Percentiles rank a stretch among this genome's conserved stretches.
phyloP scores from a whole-genome alignment of 2,888 invertebrate genomes.

The Entomobrya proxima region DNA sequence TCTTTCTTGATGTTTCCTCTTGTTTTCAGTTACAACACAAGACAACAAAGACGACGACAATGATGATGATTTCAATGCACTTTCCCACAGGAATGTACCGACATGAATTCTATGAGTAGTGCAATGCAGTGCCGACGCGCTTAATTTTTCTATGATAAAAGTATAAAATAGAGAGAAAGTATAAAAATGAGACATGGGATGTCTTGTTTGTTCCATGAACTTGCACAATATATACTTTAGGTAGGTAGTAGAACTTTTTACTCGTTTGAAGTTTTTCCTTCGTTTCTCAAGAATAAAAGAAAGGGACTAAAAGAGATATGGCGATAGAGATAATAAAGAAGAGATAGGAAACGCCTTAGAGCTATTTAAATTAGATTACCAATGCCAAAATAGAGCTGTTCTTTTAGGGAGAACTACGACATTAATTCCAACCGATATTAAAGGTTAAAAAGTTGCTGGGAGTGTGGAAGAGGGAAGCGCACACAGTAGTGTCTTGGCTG shows the following conservation, averaged over 20 bases:
- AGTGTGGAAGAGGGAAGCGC: not conserved
- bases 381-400: constrained; percentile 40
- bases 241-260: not conserved
- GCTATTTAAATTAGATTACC: constrained; percentile 59
- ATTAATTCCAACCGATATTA: constrained; percentile 43
- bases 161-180: not conserved
- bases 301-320: not conserved
- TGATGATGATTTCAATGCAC: constrained; percentile 35
- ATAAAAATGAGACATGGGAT: not conserved
- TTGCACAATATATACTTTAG: not conserved
- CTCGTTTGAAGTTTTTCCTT: constrained; percentile 3
- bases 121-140: not conserved
- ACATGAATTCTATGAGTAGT: not conserved
- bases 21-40: constrained; percentile 27
- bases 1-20: constrained; percentile 33
- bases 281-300: not conserved
- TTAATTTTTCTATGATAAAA: not conserved
- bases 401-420: not conserved
- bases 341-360: constrained; percentile 30
- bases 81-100: constrained; percentile 19
- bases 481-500: not conserved
- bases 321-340: constrained; percentile 12
- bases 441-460: constrained; percentile 16
- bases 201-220: constrained; percentile 15
- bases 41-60: not conserved